phyloP scores from a whole-genome alignment of 2,888 invertebrate genomes.

The Ferrisia virgata region DNA sequence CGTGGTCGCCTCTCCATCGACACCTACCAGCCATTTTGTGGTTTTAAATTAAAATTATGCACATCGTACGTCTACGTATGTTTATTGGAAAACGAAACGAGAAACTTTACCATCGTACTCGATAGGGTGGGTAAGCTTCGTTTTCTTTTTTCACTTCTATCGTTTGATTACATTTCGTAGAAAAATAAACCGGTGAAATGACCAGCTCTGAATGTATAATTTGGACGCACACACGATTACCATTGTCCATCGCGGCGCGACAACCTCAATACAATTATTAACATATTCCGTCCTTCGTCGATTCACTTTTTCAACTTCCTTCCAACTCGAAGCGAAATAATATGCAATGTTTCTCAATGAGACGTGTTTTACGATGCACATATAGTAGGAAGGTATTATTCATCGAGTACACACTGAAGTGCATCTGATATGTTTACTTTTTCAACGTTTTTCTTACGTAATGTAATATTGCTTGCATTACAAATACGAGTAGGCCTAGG shows the following conservation, averaged over 20 bases:
- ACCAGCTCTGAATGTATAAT: neutral
- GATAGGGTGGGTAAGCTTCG: neutral
- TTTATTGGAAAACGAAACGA: neutral
- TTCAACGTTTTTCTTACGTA: neutral
- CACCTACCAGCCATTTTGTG: neutral
- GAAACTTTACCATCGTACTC: neutral
- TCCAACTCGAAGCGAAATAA: neutral
- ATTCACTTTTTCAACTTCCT: constrained; percentile 6
- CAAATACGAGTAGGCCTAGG: neutral
- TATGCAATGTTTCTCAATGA: neutral
- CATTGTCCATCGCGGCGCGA: neutral
- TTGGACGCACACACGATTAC: neutral
- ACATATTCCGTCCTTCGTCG: constrained; percentile 12
- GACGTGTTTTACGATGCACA: neutral
- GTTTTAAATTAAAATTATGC: neutral
- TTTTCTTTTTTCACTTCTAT: too few relatives aligned
- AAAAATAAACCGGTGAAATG: neutral
- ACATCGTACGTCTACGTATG: neutral
- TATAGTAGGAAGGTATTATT: neutral
- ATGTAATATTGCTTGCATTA: neutral
- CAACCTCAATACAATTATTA: constrained; percentile 11
- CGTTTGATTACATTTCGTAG: neutral
- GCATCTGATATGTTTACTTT: neutral
- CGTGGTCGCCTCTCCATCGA: neutral
- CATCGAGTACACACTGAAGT: neutral